These are phyloP conservation scores for Acrossocheilus fasciatus DNA, from an alignment of 2,797 vertebrate genomes.

Conservation along the genomic window DNA sequence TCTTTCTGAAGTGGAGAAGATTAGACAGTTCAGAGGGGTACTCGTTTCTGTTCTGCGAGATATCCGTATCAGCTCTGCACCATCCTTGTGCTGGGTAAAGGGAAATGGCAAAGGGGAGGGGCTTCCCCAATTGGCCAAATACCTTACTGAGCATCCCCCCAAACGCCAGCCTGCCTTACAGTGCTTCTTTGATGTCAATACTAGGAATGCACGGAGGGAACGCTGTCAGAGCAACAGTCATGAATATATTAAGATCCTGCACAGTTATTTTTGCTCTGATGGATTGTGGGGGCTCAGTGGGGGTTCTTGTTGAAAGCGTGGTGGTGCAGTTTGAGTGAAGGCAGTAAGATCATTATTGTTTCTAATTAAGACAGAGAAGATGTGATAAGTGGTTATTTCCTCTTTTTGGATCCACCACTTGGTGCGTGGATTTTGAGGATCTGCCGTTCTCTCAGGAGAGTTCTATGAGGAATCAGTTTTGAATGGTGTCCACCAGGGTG, in stretches of 20 bases:
- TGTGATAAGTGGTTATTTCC: slow-evolving; percentile 38
- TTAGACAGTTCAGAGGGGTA: slow-evolving; percentile 60
- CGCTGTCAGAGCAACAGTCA: slow-evolving; percentile 64
- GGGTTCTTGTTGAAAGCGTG: slow-evolving; percentile 65
- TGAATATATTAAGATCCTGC: slow-evolving; percentile 72
- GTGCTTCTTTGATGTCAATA: slow-evolving; percentile 73
- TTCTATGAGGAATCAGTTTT: slow-evolving; percentile 7
- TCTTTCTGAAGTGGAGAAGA: slow-evolving; percentile 57
- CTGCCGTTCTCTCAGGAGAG: slow-evolving; percentile 8
- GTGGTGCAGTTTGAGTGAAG: slow-evolving; percentile 61
- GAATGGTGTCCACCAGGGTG: slow-evolving; percentile 8
- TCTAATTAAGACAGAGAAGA: slow-evolving; percentile 69
- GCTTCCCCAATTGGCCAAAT: slow-evolving; percentile 30
- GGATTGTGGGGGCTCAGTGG: slow-evolving; percentile 59
- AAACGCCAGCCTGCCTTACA: slow-evolving; percentile 43
- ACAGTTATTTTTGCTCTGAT: slow-evolving; percentile 75
- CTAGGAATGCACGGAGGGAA: slow-evolving; percentile 66
- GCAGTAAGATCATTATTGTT: slow-evolving; percentile 27
- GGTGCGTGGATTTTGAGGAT: neutral
- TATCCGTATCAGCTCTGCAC: slow-evolving; percentile 64
- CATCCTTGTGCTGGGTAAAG: slow-evolving; percentile 57
- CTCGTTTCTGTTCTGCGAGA: slow-evolving; percentile 67
- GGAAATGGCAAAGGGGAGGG: slow-evolving; percentile 56
- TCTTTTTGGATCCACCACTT: slow-evolving; percentile 5
- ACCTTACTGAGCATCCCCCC: slow-evolving; percentile 40